Evolutionary conservation across 2,888 invertebrate species (phyloP).

Genomic region (Drosophila neotestacea): DNA sequence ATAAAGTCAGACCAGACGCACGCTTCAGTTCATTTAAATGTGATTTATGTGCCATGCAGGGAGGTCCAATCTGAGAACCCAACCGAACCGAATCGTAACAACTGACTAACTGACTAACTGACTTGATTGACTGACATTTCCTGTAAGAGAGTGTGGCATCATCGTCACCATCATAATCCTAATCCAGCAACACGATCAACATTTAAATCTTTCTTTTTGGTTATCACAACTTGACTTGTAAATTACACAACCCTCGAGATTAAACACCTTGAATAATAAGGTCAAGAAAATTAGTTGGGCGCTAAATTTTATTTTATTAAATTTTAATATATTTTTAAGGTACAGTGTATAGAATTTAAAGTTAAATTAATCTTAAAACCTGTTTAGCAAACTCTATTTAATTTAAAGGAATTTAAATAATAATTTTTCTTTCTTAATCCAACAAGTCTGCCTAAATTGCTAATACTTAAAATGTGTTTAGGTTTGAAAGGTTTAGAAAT

Average conservation of each 20-base stretch:
- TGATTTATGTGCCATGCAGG: conserved; percentile 56
- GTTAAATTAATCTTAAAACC: too few species aligned
- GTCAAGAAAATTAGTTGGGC: too few species aligned
- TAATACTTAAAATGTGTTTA: too few species aligned
- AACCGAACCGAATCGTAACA: conserved; percentile 17
- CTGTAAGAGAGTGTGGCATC: conserved; percentile 49
- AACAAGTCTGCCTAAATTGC: too few species aligned
- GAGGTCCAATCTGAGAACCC: conserved; percentile 26
- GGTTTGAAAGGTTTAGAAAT: too few species aligned
- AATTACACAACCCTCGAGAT: conserved; percentile 25
- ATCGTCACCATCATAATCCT: conserved; percentile 23
- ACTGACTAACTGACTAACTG: conserved; percentile 10
- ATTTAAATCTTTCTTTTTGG: conserved; percentile 1
- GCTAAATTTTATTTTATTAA: too few species aligned
- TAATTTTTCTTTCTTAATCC: too few species aligned
- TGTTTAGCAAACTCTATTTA: too few species aligned
- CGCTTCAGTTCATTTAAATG: conserved; percentile 70
- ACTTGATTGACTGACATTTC: conserved; percentile 49
- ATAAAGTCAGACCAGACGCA: conserved; percentile 49
- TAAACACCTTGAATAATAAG: background rate
- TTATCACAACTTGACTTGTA: conserved; percentile 12
- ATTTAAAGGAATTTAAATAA: too few species aligned
- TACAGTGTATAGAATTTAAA: too few species aligned
- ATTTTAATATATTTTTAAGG: too few species aligned
- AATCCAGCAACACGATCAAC: conserved; percentile 15